Percentiles rank a stretch among this genome's conserved stretches.
These are phyloP conservation scores for Elysia crispata DNA, from an alignment of 2,888 invertebrate genomes.

Conservation along the genomic window DNA sequence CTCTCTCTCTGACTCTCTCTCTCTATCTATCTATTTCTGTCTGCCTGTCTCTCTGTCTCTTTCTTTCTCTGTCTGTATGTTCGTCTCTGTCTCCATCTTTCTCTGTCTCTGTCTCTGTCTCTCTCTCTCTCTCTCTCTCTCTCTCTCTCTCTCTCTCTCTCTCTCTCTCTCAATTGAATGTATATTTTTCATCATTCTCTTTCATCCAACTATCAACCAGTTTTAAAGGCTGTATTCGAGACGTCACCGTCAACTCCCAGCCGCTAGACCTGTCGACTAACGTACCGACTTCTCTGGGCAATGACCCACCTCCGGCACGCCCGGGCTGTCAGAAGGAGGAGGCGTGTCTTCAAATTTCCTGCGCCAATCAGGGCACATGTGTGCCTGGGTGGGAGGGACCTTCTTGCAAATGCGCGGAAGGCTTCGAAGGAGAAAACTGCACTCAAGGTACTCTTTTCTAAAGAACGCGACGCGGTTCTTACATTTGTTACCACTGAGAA, in stretches of 20 bases:
- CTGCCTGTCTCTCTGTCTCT: background rate
- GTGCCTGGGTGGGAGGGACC: slow-evolving; percentile 59
- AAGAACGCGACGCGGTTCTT: too few species aligned
- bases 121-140: background rate
- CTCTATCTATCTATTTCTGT: too few species aligned
- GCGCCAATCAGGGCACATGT: slow-evolving; percentile 63
- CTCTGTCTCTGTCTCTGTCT: background rate
- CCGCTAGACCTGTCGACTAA: slow-evolving; percentile 58
- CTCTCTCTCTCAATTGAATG: background rate
- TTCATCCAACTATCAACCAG: slow-evolving; percentile 55
- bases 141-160: background rate
- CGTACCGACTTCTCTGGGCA: slow-evolving; percentile 62
- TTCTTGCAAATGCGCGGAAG: slow-evolving; percentile 65
- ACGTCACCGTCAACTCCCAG: slow-evolving; percentile 63
- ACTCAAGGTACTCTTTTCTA: slow-evolving; percentile 39
- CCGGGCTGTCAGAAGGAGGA: slow-evolving; percentile 69
- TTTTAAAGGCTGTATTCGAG: slow-evolving; percentile 69
- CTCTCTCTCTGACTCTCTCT: too few species aligned
- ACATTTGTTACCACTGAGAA: too few species aligned
- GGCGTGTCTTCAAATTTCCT: slow-evolving; percentile 61
- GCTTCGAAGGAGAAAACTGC: slow-evolving; percentile 61
- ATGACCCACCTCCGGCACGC: slow-evolving; percentile 64
- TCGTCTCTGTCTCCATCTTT: background rate
- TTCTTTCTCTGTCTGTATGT: background rate
- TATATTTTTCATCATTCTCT: background rate